Conservation (phyloP, 2,888 invertebrate species). For the Busseola fusca region DNA sequence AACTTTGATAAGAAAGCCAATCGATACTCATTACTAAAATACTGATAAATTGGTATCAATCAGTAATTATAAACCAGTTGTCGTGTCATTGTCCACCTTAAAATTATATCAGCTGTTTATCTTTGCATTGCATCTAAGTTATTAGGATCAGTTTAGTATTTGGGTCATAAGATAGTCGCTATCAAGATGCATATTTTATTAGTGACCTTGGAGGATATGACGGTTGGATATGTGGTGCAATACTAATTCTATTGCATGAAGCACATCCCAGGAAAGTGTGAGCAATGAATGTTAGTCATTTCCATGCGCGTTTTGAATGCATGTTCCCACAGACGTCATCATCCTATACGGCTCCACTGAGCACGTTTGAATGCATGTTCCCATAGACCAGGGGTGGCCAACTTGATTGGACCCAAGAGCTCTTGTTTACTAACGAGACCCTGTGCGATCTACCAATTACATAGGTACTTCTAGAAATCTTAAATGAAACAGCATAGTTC, state of each 20-base stretch:
- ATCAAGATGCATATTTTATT: conserved; percentile 19
- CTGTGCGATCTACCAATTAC: too few species aligned
- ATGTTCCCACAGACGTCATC: conserved; percentile 32
- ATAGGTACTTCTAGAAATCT: too few species aligned
- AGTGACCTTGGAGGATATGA: conserved; percentile 33
- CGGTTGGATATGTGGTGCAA: conserved; percentile 22
- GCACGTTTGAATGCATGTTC: too few species aligned
- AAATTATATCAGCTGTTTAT: conserved; percentile 33
- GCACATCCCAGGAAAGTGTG: conserved; percentile 26
- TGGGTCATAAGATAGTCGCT: conserved; percentile 15
- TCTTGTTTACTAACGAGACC: too few species aligned
- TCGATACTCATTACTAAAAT: conserved; percentile 22
- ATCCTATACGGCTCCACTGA: conserved; percentile 12
- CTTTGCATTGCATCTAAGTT: conserved; percentile 9
- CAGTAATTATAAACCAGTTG: conserved; percentile 15
- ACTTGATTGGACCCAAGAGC: too few species aligned
- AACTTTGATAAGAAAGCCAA: conserved; percentile 31
- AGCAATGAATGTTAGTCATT: conserved; percentile 34
- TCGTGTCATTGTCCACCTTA: conserved; percentile 7
- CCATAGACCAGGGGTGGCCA: too few species aligned
- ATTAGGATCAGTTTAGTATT: conserved; percentile 21
- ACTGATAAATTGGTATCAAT: conserved; percentile 20
- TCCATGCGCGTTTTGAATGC: conserved; percentile 16
- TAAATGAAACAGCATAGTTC: too few species aligned
- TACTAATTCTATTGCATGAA: conserved; percentile 14